Base-by-base conservation (phyloP, 1,140 invertebrate genomes). In the Tenebrio molitor region DNA sequence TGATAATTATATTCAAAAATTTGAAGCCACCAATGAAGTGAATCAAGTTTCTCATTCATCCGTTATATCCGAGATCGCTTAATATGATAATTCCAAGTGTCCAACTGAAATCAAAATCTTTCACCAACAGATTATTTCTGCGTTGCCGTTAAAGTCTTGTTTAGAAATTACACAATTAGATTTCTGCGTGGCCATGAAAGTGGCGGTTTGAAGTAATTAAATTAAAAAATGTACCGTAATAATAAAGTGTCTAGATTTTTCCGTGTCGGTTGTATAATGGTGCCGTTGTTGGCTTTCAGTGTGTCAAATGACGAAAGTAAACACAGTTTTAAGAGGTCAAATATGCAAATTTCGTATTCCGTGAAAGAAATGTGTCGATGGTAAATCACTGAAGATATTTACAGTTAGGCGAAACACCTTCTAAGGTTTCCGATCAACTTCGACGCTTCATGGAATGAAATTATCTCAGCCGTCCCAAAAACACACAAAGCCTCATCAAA, bases 351-450 rank as follows among this genome's bases (percentile, higher is more conserved):
- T 41, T 12, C 7, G 12, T 8, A 41, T 41, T 41, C 6, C 7
- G 36, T 41, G 7, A 41, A 12, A 41, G 12, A 41, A 41, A 41
- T 41, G 36, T 7, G 36, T 10, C 36, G 36, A 41, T 12, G 36
- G 36, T 41, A 41, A 41, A 41, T 41, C 36, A 41, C 36, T 41
- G 12, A 41, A 14, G 36, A n/a, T n/a, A 33, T 33, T 33, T 41
- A 41, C 36, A 41, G 36, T 41, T 41, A 41, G 36, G 12, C 3
- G 12, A n/a, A 41, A 14, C 29, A 10, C 29, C 29, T 33, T 33
- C 29, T 33, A 33, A 33, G 10, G 29, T 33, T 41, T 41, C 36
- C 7, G 36, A 8, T 14, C 7, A 3, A 41, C 3, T 7, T 41
- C 7, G 36, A 3, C 12, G 12, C n/a, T n/a, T n/a, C n/a, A n/a